Conservation (phyloP, 2,797 vertebrate species). For the Pangasius krempfi region DNA sequence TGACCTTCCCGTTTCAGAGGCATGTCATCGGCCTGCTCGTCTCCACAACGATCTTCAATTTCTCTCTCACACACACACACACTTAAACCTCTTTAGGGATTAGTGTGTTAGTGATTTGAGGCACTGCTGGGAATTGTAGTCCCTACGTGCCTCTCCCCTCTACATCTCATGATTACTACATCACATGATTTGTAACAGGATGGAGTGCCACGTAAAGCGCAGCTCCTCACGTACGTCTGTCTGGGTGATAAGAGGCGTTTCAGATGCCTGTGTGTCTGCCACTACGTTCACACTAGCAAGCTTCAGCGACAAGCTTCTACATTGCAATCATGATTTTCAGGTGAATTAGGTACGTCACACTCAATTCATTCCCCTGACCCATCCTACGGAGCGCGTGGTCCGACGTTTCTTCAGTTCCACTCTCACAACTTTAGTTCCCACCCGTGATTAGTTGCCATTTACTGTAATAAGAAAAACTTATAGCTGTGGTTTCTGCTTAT, state of each 20-base stretch:
- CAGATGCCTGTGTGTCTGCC: too few species aligned
- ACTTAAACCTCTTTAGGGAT: constrained; percentile 77
- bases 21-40: constrained; percentile 61
- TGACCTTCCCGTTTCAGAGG: constrained; percentile 77
- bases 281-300: not conserved
- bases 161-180: too few species aligned
- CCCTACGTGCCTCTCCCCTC: too few species aligned
- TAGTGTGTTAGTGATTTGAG: constrained; percentile 49
- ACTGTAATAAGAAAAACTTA: not conserved
- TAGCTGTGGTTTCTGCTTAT: not conserved
- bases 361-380: too few species aligned
- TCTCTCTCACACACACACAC: constrained; percentile 21
- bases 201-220: too few species aligned
- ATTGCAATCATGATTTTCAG: too few species aligned
- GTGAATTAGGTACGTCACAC: too few species aligned
- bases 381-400: too few species aligned
- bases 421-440: too few species aligned
- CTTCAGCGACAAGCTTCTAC: too few species aligned
- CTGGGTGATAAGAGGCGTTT: not conserved
- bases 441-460: too few species aligned
- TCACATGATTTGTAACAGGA: not conserved
- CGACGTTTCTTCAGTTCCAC: too few species aligned
- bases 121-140: constrained; percentile 47
- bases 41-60: not conserved
- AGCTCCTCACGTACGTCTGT: not conserved